Base-by-base conservation (phyloP, 1,140 invertebrate species). In the Sipha flava region DNA sequence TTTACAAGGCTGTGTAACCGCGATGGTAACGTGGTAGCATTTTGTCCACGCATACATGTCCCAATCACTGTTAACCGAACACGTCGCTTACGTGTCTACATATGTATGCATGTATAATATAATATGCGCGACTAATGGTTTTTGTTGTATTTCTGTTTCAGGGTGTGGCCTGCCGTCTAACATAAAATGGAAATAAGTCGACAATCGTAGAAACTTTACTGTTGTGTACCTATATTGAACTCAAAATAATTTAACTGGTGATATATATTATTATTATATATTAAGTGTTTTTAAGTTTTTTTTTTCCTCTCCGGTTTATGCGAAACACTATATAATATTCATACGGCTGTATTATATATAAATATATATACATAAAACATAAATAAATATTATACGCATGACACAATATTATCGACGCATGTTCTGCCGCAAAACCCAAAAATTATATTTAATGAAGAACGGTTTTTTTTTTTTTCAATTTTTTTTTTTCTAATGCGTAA, bases 101-200 rank as follows among this genome's bases (percentile, higher is more conserved):
- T n/a, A n/a, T n/a, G n/a, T n/a, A n/a, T n/a, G n/a, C n/a, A n/a
- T n/a, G n/a, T n/a, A n/a, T n/a, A n/a, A n/a, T n/a, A n/a, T n/a
- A n/a, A n/a, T n/a, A n/a, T n/a, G n/a, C n/a, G n/a, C n/a, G n/a
- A n/a, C 43, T 14, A 3, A 34, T 21, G 37, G 16, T 79, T 34
- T 31, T 34, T 75, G 49, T 73, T 82, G 83, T 83, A 83, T 81
- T 82, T 83, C 83, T 85, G 82, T 89, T 88, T 3, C 88, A 89
- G 88, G 84, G 88, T 89, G 80, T 89, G 88, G 88, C 88, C 89
- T 83, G 86, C 88, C 82, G 88, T 89, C 86, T 88, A 89, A 89
- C 87, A 85, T 83, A 84, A 85, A 77, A 43, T 68, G 29, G 21
- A 66, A 45, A 73, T 31, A 79, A 45, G 21, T 26, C 52, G 52